Conservation (phyloP, 2,797 vertebrate species). For the Rhabdophis nuchalis region DNA sequence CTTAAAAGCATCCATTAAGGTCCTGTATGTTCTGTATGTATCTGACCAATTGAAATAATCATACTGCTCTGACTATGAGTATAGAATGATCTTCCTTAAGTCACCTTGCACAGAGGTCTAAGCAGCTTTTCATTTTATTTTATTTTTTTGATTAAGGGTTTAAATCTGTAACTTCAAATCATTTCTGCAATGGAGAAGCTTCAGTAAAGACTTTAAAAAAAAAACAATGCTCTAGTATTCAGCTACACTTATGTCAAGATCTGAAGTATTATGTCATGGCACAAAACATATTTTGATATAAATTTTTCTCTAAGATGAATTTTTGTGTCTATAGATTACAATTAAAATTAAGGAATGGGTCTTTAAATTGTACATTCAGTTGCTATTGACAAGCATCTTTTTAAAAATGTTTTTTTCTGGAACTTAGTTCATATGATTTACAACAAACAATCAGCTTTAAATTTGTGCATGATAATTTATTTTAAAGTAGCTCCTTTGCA, state of each 20-base stretch:
- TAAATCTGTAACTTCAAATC: neutral
- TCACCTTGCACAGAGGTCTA: neutral
- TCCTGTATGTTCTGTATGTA: neutral
- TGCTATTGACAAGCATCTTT: neutral
- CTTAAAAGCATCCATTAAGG: neutral
- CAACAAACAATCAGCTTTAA: neutral
- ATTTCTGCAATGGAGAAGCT: neutral
- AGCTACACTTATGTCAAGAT: slow-evolving; percentile 24
- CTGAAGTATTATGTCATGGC: slow-evolving; percentile 27
- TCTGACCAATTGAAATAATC: neutral
- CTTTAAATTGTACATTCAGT: neutral
- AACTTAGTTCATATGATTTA: neutral
- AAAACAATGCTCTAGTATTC: slow-evolving; percentile 25
- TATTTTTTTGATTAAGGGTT: neutral
- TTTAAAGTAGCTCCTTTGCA: neutral
- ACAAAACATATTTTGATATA: slow-evolving; percentile 7
- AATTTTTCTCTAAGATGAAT: slow-evolving; percentile 49
- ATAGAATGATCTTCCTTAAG: neutral
- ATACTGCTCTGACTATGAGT: neutral
- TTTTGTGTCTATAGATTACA: slow-evolving; percentile 18
- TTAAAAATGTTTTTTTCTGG: neutral
- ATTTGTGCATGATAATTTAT: neutral
- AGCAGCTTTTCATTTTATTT: neutral
- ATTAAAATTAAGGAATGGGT: slow-evolving; percentile 13
- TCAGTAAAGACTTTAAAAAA: neutral